Evolutionary conservation across 1,140 invertebrate genomes (phyloP).

Genomic region (Neodiprion pinetum): DNA sequence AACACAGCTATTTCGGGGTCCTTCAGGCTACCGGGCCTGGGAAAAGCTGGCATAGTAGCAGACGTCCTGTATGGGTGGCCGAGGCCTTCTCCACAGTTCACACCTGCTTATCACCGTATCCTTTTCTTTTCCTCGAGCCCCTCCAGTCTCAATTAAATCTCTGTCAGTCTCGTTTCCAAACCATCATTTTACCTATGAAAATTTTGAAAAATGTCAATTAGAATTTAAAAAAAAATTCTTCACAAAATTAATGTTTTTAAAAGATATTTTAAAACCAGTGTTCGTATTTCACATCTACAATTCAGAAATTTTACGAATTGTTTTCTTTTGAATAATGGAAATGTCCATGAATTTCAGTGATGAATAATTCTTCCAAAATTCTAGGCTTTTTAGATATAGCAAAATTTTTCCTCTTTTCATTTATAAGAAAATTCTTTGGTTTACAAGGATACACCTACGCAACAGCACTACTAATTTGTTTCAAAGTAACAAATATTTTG

Average conservation of each 20-base stretch:
- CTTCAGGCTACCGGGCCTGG: slow-evolving; percentile 90
- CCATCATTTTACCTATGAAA: slow-evolving; percentile 36
- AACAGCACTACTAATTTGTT: too few relatives aligned
- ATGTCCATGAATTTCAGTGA: too few relatives aligned
- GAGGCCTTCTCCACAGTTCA: slow-evolving; percentile 42
- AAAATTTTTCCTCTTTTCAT: too few relatives aligned
- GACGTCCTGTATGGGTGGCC: slow-evolving; percentile 36
- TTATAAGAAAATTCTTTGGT: too few relatives aligned
- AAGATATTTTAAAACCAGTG: background rate
- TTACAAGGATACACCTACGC: too few relatives aligned
- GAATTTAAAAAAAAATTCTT: background rate
- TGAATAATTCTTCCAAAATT: too few relatives aligned
- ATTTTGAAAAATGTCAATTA: too few relatives aligned
- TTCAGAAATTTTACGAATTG: too few relatives aligned
- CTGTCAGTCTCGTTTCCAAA: slow-evolving; percentile 51
- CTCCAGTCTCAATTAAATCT: slow-evolving; percentile 21
- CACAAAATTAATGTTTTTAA: background rate
- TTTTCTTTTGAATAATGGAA: too few relatives aligned
- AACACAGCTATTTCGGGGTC: slow-evolving; percentile 96
- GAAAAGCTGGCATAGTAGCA: slow-evolving; percentile 72
- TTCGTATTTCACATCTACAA: background rate
- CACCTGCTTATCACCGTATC: slow-evolving; percentile 22
- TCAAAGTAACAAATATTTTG: too few relatives aligned
- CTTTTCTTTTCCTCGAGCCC: slow-evolving; percentile 24
- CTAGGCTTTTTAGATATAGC: too few relatives aligned